phyloP scores from a whole-genome alignment of 2,888 invertebrate species.

The Deroplatys truncata region DNA sequence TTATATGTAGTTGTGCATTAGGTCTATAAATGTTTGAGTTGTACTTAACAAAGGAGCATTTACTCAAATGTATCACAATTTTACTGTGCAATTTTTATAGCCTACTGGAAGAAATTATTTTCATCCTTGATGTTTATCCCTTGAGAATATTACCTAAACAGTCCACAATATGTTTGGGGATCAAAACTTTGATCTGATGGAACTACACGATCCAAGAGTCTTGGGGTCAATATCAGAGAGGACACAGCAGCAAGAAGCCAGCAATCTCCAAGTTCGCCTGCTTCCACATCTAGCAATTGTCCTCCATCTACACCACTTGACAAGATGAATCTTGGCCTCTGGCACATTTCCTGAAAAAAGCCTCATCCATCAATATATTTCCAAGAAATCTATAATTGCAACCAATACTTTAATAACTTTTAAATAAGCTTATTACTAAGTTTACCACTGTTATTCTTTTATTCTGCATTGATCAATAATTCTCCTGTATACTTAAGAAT shows the following conservation, averaged over 20 bases:
- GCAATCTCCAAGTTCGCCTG: slow-evolving; percentile 55
- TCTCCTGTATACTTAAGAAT: no score
- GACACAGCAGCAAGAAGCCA: slow-evolving; percentile 62
- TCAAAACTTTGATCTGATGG: slow-evolving; percentile 64
- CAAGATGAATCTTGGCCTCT: slow-evolving; percentile 56
- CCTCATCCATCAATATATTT: neutral
- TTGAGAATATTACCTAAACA: slow-evolving; percentile 53
- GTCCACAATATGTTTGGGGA: slow-evolving; percentile 56
- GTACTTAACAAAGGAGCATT: no score
- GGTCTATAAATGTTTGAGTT: no score
- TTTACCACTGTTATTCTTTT: no score
- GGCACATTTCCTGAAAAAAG: slow-evolving; percentile 58
- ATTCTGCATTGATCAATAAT: no score
- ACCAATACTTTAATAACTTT: neutral
- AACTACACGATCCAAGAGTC: slow-evolving; percentile 62
- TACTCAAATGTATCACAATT: no score
- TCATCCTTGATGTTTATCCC: no score
- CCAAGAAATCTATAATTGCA: neutral
- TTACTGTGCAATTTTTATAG: no score
- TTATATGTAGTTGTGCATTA: no score
- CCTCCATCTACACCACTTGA: slow-evolving; percentile 28
- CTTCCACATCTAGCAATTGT: slow-evolving; percentile 50
- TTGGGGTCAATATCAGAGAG: slow-evolving; percentile 61
- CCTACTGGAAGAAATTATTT: no score
- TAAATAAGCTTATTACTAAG: no score